phyloP scores from a whole-genome alignment of 2,888 invertebrate species.

The Petrophora chlorosata region DNA sequence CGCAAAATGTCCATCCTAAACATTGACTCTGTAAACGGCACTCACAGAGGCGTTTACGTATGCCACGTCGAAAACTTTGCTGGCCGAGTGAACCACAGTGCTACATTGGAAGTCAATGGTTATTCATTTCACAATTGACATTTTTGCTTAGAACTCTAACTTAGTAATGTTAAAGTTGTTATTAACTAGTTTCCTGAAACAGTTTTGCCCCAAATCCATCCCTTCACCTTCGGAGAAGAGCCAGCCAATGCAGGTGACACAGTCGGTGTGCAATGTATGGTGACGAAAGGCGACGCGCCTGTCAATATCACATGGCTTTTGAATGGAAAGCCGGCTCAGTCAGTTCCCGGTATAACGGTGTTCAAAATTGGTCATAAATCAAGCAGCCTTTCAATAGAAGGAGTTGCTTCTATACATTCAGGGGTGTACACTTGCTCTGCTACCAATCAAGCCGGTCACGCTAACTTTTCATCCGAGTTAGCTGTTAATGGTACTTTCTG shows the following conservation, averaged over 20 bases:
- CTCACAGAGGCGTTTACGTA: conserved; percentile 89
- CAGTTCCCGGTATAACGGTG: conserved; percentile 81
- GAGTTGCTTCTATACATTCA: conserved; percentile 88
- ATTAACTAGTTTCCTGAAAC: conserved; percentile 32
- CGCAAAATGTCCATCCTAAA: conserved; percentile 86
- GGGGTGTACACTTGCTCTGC: conserved; percentile 90
- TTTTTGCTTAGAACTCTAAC: conserved; percentile 40
- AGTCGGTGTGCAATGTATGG: conserved; percentile 89
- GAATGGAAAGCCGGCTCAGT: conserved; percentile 84
- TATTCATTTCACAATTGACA: conserved; percentile 47
- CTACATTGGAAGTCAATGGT: conserved; percentile 90
- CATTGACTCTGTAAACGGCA: conserved; percentile 87
- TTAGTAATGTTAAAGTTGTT: conserved; percentile 27
- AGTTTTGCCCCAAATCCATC: conserved; percentile 85
- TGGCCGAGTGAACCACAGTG: conserved; percentile 87
- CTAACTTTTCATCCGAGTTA: conserved; percentile 86
- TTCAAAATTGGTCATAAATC: conserved; percentile 85
- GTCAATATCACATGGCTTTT: conserved; percentile 90
- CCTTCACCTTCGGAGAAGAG: conserved; percentile 90
- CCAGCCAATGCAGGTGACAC: conserved; percentile 90
- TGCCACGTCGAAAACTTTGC: conserved; percentile 89
- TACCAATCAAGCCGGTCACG: conserved; percentile 86
- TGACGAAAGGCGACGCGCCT: conserved; percentile 91
- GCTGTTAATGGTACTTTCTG: conserved; percentile 87
- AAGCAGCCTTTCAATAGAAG: conserved; percentile 89